Base-by-base conservation (phyloP, 2,888 invertebrate genomes). In the Bellardia bayeri region DNA sequence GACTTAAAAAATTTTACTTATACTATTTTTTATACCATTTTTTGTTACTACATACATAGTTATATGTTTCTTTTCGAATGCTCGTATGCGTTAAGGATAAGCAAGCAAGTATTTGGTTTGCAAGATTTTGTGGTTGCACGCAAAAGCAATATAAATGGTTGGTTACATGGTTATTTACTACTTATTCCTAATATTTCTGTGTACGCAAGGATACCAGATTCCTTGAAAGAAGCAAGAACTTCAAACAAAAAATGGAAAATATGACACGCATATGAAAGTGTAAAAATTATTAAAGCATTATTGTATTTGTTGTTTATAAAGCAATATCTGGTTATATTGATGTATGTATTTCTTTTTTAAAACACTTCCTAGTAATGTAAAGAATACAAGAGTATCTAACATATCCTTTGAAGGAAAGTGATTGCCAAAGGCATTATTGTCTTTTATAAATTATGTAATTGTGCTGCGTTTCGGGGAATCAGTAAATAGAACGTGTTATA, bases 81-180 rank as follows among this genome's bases (percentile, higher is more conserved):
- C 56, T 11, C 9, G 9, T 51, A 30, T 49, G 45, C 14, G 6
- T 23, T 61, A 4, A 40, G 30, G 42, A 80, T 33, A 81, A 54
- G 7, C 51, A 72, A 61, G 69, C 9, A 72, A 61, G 69, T 4
- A 11, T 63, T 72, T 54, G 54, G 54, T 69, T 66, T 45, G 37
- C 58, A 69, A 61, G n/a, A 79, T 58, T 56, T 68, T 79, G 71
- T 54, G 80, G 72, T 64, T 30, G 42, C 80, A 81, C 72, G 54
- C 80, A 81, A 72, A 72, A 71, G 64, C 71, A 81, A 72, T 81
- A 64, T 71, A 63, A 80, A 80, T 81, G 51, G 1, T 69, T 69
- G 45, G 56, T 79, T 78, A 66, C 66, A 30, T 40, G 33, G 13
- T 68, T 68, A 56, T 37, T 42, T 79, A 63, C 74, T 33, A 30